Evolutionary conservation across 2,797 vertebrate genomes (phyloP), one percentile per base, ranked within the genome.

Genomic region (Coreius guichenoti): DNA sequence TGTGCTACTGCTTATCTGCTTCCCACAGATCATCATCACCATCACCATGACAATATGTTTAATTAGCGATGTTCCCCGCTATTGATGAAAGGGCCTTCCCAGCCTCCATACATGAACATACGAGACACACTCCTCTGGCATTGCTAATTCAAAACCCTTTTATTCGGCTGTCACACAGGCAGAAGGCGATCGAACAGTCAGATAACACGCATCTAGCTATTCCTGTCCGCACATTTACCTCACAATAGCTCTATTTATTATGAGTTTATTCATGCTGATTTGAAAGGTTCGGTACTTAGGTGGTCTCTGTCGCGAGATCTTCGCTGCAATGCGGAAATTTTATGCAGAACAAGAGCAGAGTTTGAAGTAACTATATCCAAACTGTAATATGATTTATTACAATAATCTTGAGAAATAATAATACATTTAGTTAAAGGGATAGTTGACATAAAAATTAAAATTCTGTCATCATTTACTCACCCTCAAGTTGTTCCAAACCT

Each of bases 21-120:
- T 78, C 81, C 80, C 86, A 45, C 72, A 85, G 89, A 89, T 88
- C 82, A 82, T 67, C 85, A 86, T 88, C 83, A 87, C 82, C 85
- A 85, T 86, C 83, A 83, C 82, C 80, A 87, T 88, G 87, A 86
- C 89, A 90, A 88, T 88, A 81, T 87, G 87, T 82, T 88, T 88
- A 88, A 90, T 88, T 88, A 77, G 86, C 72, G 63, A 84, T 82
- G 81, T 77, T 83, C 83, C 80, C 49, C 19, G 69, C 83, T 56
- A 84, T 58, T 86, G 75, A 83, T 86, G 49, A 87, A 87, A 86
- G 82, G 65, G 47, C 58, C 61, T 80, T 84, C 85, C 84, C 49
- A 68, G 83, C 73, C 82, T 80, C 75, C 45, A 76, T 79, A 82
- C 79, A 70, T 56, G 73, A 84, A 67, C 67, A 47, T 84, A 72